Conservation (phyloP, 2,888 invertebrate genomes). For the Psylliodes chrysocephalus region DNA sequence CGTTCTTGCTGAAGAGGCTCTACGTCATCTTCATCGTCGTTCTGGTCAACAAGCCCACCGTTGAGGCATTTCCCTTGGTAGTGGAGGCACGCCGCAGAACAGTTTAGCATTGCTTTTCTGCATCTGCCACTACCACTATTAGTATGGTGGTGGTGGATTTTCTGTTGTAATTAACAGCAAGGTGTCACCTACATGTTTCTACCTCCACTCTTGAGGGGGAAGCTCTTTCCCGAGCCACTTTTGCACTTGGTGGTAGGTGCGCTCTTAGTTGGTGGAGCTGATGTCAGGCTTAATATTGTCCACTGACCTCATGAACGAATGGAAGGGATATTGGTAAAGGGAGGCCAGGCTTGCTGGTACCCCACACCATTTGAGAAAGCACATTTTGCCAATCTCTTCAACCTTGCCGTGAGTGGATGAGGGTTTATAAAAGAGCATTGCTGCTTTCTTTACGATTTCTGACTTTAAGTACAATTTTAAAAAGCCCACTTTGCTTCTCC, state of each 20-base stretch:
- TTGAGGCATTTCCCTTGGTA: conserved; percentile 15
- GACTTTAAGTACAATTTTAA: conserved; percentile 7
- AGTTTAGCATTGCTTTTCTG: conserved; percentile 34
- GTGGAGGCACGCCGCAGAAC: conserved; percentile 17
- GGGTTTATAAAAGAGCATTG: conserved; percentile 1
- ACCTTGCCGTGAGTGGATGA: not conserved
- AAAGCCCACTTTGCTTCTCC: conserved; percentile 16
- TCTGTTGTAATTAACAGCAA: conserved; percentile 26
- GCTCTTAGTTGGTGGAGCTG: not conserved
- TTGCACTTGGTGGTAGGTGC: conserved; percentile 9
- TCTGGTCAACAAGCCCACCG: conserved; percentile 30
- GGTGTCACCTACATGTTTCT: conserved; percentile 33
- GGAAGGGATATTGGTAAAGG: not conserved
- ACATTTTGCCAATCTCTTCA: conserved; percentile 9
- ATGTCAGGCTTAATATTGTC: not conserved
- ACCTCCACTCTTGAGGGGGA: not conserved
- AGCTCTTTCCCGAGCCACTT: not conserved
- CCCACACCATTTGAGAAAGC: not conserved
- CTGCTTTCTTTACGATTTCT: not conserved
- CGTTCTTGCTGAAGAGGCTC: not conserved
- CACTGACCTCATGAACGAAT: not conserved
- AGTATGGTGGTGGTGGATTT: conserved; percentile 31
- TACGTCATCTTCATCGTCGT: conserved; percentile 28
- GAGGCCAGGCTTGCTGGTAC: not conserved
- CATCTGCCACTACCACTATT: conserved; percentile 28